Evolutionary conservation across 2,888 invertebrate genomes (phyloP).

Genomic region (Micropterix aruncella): DNA sequence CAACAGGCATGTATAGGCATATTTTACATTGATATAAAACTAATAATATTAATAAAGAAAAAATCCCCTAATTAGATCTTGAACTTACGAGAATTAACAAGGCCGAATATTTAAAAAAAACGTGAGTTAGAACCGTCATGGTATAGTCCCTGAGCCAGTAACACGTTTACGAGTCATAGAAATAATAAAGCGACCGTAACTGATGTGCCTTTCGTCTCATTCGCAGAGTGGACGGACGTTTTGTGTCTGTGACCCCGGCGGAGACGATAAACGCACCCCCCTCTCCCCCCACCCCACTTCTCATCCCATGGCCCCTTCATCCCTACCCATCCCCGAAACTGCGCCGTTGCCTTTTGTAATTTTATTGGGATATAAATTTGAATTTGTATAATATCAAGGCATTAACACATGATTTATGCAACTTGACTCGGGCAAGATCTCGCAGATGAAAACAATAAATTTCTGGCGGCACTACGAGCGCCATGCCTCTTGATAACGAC

Average conservation of each 20-base stretch:
- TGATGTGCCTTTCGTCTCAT: constrained; percentile 7
- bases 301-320: constrained; percentile 15
- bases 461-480: constrained; percentile 17
- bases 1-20: no score
- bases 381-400: constrained; percentile 40
- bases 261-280: constrained; percentile 18
- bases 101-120: no score
- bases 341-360: constrained; percentile 29
- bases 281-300: constrained; percentile 10
- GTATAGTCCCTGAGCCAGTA: no score
- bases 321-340: constrained; percentile 9
- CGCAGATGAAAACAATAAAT: constrained; percentile 44
- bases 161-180: background rate
- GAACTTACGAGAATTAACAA: no score
- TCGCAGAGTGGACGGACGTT: constrained; percentile 10
- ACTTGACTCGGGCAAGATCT: constrained; percentile 42
- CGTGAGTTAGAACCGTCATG: no score
- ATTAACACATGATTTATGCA: constrained; percentile 42
- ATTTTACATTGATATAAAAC: no score
- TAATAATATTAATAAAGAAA: no score
- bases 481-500: background rate
- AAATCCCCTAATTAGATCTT: no score
- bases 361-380: constrained; percentile 45
- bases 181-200: background rate
- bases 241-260: constrained; percentile 6